Evolutionary conservation across 2,797 vertebrate genomes (phyloP), one percentile per base, ranked within the genome.

Genomic region (Falco naumanni): DNA sequence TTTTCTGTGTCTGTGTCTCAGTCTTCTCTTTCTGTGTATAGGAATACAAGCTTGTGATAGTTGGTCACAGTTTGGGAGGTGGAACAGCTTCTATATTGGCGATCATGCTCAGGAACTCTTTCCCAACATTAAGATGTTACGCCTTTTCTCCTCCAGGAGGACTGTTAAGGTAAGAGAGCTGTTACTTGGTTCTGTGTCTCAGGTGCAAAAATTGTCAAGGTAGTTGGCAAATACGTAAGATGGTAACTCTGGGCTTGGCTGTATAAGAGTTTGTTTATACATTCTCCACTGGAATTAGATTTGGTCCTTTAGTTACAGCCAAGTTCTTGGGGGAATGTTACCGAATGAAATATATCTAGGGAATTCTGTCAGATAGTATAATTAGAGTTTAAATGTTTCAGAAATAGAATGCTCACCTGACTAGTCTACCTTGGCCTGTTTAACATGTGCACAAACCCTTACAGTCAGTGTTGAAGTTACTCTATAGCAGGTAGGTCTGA

Each of bases 61-160:
- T 99, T 11, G 99, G 99, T 37, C 99, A 99, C 98, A 99, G 99
- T 93, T 98, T 99, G 95, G 99, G 99, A 0, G 99, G 98, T 0
- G 99, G 99, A 20, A 98, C 99, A 1, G 99, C 99, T 0, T 97
- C 99, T 0, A 83, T 99, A 65, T 84, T 99, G 78, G 98, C 99
- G 0, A 95, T 99, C 81, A 98, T 99, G 83, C 97, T 99, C 83
- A 98, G 97, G 66, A 98, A 93, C 22, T 94, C 98, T 51, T 99
- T 98, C 97, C 99, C 99, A 37, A 98, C 96, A 0, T 97, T 99
- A 64, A 97, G 97, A 80, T 99, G 99, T 77, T 99, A 99, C 0
- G 97, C 99, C 4, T 99, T 99, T 97, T 99, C 99, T 91, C 99
- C 99, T 89, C 99, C 99, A 97, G 98, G 99, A 91, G 99, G 99